Conservation (phyloP, 2,797 vertebrate species). For the Psittacula echo region DNA sequence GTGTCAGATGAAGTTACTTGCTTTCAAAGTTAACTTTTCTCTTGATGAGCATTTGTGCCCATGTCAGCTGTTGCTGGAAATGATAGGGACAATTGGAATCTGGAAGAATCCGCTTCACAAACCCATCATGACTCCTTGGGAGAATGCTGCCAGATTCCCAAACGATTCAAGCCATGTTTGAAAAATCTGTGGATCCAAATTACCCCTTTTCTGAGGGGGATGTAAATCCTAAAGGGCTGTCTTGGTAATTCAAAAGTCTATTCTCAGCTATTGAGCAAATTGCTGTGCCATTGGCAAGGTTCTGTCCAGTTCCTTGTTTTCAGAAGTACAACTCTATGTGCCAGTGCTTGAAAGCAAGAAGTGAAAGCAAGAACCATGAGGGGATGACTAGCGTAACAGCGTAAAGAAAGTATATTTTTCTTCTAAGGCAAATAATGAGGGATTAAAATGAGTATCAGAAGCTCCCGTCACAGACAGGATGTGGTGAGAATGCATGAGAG, state of each 20-base stretch:
- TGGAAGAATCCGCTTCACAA: constrained; percentile 9
- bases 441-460: not conserved
- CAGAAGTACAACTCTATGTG: not conserved
- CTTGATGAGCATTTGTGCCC: not conserved
- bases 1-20: not conserved
- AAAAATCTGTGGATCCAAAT: constrained; percentile 7
- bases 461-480: not conserved
- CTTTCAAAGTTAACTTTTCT: constrained; percentile 1
- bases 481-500: not conserved
- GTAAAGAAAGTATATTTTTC: not conserved
- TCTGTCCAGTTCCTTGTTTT: not conserved
- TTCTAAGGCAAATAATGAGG: not conserved
- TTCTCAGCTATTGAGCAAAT: not conserved
- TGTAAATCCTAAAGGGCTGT: not conserved
- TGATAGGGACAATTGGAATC: constrained; percentile 7
- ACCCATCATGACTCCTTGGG: not conserved
- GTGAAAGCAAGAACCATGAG: not conserved
- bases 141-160: constrained; percentile 6
- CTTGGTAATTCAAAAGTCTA: not conserved
- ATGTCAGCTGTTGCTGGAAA: constrained; percentile 30
- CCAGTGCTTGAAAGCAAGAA: not conserved
- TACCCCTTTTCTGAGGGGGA: not conserved
- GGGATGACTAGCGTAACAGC: not conserved
- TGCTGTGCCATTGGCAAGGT: not conserved
- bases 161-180: not conserved